Conservation (phyloP, 2,113 vertebrate species). For the Tylochromis polylepis region DNA sequence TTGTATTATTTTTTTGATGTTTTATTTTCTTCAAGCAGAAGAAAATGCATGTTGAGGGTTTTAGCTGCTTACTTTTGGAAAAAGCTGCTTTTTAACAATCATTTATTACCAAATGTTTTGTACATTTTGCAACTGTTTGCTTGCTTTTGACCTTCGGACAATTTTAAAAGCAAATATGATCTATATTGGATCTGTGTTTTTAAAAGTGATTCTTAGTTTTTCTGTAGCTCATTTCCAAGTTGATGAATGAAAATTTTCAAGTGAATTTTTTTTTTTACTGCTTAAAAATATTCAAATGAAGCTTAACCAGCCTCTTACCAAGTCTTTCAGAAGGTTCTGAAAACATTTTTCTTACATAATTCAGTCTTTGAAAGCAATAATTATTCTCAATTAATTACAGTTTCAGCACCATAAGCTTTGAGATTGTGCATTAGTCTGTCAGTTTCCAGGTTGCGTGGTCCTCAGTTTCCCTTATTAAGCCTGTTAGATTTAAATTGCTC, state of each 20-base stretch:
- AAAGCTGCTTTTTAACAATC: neutral
- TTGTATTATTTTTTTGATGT: neutral
- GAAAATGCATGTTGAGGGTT: neutral
- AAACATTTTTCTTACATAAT: conserved; percentile 21
- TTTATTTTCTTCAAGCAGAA: neutral
- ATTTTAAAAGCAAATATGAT: neutral
- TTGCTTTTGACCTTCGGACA: neutral
- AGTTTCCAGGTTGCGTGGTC: conserved; percentile 1
- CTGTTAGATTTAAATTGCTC: conserved; percentile 23
- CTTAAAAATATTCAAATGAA: neutral
- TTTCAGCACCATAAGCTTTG: conserved; percentile 32
- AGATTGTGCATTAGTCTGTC: conserved; percentile 31
- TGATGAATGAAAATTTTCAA: neutral
- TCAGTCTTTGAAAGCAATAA: conserved; percentile 40
- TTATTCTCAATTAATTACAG: conserved; percentile 54
- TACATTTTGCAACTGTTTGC: neutral
- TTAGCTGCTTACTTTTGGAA: neutral
- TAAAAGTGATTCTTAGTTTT: neutral
- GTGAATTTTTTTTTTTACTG: neutral
- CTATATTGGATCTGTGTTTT: neutral
- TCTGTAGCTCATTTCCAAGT: neutral
- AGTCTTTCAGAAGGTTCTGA: neutral
- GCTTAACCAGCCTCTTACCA: conserved; percentile 3
- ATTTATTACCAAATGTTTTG: neutral
- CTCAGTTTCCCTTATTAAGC: conserved; percentile 29